Base-by-base conservation (phyloP, 1,140 invertebrate species). In the Ceratoteleas bidentatus region DNA sequence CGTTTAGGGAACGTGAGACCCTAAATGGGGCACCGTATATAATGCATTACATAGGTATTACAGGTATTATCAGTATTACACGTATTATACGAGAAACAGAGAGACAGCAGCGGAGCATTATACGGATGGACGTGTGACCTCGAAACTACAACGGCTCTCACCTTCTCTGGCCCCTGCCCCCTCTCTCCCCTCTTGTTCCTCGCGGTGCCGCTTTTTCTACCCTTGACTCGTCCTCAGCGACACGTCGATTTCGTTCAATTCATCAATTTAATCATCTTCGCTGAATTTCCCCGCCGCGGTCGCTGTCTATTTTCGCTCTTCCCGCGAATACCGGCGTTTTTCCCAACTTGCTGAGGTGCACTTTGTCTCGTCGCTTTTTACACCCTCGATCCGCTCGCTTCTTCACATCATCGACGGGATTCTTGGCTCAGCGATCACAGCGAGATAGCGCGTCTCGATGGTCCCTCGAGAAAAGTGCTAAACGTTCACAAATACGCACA, bases 41-140 rank as follows among this genome's bases (percentile, higher is more conserved):
- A 88, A 89, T 86, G 85, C 85, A 86, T 90, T 90, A 90, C 88
- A 89, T 86, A 85, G 85, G 85, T 85, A 90, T 90, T 90, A 90
- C 88, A 87, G 87, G 87, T 88, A 90, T 90, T 91, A 91, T 89
- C 85, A 84, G 87, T 88, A 89, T 89, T 90, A 90, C 88, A 88
- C 65, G 86, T 89, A 89, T 89, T 89, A 73, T 62, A 90, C 87
- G 38, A 69, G 58, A 56, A 52, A 56, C 13, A 50, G 56, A 61
- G 34, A 66, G 64, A 61, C 3, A 43, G 53, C 36, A 15, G n/a
- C 8, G 53, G 86, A 87, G 86, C 86, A 88, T 88, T 89, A 90
- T 87, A 90, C 83, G 85, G 85, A 87, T 84, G 86, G 85, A 86
- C 86, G 85, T 85, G 85, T 84, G 89, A 88, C 88, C 88, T 89